A percentile compares a stretch with the other conserved stretches of the same genome.
These are phyloP conservation scores for Camelus dromedarius DNA, from an alignment of 2,113 vertebrate species.

Conservation along the genomic window DNA sequence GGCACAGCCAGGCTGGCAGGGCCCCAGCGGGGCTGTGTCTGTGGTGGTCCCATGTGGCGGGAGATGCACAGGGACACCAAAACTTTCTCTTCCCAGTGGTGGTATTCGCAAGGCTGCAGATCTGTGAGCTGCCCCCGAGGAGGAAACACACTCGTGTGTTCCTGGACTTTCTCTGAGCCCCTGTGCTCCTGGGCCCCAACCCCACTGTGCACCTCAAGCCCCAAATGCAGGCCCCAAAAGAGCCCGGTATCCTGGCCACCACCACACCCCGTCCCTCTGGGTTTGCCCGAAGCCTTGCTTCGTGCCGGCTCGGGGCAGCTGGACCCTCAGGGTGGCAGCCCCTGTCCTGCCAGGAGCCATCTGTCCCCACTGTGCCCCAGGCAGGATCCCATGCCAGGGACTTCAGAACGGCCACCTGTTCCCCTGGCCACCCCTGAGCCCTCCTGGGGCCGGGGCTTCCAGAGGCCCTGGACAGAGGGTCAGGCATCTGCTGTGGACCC, in stretches of 20 bases:
- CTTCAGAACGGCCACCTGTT: conserved; percentile 47
- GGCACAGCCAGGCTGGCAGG: not conserved
- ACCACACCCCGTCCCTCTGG: not conserved
- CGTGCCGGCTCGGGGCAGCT: not conserved
- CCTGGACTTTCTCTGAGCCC: not conserved
- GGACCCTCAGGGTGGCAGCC: not conserved
- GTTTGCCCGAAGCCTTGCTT: not conserved
- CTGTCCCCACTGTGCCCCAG: conserved; percentile 17
- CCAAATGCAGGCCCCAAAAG: accelerated
- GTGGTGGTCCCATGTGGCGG: accelerated
- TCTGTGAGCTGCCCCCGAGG: not conserved
- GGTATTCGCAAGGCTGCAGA: not conserved
- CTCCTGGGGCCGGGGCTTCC: not conserved
- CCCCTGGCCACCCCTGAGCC: not conserved
- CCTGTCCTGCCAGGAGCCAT: conserved; percentile 39
- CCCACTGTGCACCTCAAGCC: not conserved
- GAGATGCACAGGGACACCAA: accelerated
- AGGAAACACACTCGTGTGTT: accelerated
- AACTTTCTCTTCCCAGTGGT: not conserved
- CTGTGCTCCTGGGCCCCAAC: not conserved
- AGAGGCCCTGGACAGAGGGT: not conserved
- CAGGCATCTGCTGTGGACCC: not conserved
- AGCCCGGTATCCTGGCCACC: not conserved
- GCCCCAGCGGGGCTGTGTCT: no score
- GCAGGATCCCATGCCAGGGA: not conserved